phyloP scores from a whole-genome alignment of 2,888 invertebrate species.

The Trisateles emortualis region DNA sequence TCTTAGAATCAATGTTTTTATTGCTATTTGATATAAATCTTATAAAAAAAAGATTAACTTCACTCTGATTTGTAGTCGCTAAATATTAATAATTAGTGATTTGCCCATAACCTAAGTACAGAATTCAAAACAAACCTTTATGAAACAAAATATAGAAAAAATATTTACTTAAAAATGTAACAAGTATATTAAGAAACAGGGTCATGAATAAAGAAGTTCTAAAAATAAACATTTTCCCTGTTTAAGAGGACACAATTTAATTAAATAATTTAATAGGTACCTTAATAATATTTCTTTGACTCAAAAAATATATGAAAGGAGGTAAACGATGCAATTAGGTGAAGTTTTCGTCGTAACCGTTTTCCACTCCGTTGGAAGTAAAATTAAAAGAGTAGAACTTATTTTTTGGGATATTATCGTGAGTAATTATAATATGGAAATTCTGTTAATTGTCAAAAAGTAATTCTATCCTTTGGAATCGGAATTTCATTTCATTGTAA shows the following conservation, averaged over 20 bases:
- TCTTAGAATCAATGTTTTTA: not conserved
- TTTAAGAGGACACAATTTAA: conserved; percentile 15
- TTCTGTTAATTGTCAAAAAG: conserved; percentile 1
- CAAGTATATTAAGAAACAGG: no score
- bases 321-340: conserved; percentile 26
- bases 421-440: conserved; percentile 5
- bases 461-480: not conserved
- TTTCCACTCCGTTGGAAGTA: conserved; percentile 21
- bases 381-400: conserved; percentile 16
- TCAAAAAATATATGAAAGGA: conserved; percentile 24
- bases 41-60: no score
- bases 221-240: conserved; percentile 2
- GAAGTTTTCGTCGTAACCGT: conserved; percentile 28
- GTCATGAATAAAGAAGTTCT: not conserved
- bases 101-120: no score
- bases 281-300: conserved; percentile 22
- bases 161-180: no score
- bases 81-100: no score
- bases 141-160: conserved; percentile 1
- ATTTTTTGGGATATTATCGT: conserved; percentile 12
- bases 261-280: conserved; percentile 26
- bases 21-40: not conserved
- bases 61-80: no score
- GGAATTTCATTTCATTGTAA: not conserved
- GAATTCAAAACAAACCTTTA: no score